Evolutionary conservation across 2,888 invertebrate species (phyloP).

Genomic region (Muscina levida): DNA sequence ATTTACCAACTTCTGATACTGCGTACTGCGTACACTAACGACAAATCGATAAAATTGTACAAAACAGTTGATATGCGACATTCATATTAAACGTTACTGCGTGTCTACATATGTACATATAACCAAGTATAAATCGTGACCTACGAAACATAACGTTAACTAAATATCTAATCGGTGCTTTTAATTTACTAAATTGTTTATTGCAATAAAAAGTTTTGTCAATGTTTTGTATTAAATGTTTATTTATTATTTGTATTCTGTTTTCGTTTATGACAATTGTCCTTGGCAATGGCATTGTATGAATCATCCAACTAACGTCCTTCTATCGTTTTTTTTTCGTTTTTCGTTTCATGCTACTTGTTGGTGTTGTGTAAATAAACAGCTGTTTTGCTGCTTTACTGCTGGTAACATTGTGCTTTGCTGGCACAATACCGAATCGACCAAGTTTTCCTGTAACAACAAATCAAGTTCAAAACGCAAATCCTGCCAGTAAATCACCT

Average conservation of each 20-base stretch:
- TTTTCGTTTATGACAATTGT: conserved; percentile 21
- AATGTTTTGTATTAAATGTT: conserved; percentile 11
- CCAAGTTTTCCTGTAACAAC: conserved; percentile 75
- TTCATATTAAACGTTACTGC: conserved; percentile 24
- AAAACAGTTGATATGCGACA: conserved; percentile 44
- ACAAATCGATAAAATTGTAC: background rate
- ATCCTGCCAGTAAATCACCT: conserved; percentile 72
- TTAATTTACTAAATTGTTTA: background rate
- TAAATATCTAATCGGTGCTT: background rate
- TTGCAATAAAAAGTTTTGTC: background rate
- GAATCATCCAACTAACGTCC: conserved; percentile 30
- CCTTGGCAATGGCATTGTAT: conserved; percentile 49
- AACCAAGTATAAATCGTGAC: conserved; percentile 1
- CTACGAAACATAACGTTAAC: background rate
- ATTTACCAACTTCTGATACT: background rate
- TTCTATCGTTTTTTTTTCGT: conserved; percentile 16
- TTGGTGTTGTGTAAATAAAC: conserved; percentile 24
- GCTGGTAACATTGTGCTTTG: conserved; percentile 73
- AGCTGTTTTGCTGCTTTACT: conserved; percentile 73
- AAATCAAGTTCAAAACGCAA: conserved; percentile 69
- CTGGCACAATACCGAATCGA: conserved; percentile 75
- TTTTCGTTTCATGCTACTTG: too few species aligned
- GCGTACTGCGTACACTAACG: conserved; percentile 20
- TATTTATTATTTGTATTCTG: conserved; percentile 35
- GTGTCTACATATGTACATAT: background rate